Evolutionary conservation across 2,888 invertebrate species (phyloP).

Genomic region (Eugnorisma glareosa): DNA sequence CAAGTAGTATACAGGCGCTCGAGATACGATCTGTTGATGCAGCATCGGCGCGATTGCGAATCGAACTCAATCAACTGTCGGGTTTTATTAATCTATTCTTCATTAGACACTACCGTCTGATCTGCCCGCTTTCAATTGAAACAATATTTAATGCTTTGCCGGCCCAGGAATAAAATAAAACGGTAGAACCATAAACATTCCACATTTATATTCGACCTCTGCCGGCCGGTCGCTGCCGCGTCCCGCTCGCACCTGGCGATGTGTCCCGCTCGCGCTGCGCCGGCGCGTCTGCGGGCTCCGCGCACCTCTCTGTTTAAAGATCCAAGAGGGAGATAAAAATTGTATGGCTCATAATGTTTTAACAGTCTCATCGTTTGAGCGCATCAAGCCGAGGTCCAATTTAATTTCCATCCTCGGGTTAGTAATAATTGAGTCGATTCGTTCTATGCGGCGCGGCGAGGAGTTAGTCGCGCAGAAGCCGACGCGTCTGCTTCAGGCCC

Average conservation of each 20-base stretch:
- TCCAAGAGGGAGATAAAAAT: constrained; percentile 87
- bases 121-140: constrained; percentile 90
- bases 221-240: constrained; percentile 79
- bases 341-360: constrained; percentile 89
- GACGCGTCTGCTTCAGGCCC: constrained; percentile 71
- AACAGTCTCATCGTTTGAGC: constrained; percentile 82
- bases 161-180: constrained; percentile 89
- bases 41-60: constrained; percentile 80
- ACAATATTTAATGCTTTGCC: constrained; percentile 90
- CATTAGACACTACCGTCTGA: constrained; percentile 87
- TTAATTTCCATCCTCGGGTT: constrained; percentile 86
- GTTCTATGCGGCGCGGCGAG: constrained; percentile 81
- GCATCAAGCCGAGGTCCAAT: constrained; percentile 75
- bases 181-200: constrained; percentile 91
- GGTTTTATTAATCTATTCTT: constrained; percentile 85
- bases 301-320: constrained; percentile 82
- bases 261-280: constrained; percentile 84
- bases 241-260: constrained; percentile 74
- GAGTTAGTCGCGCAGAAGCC: constrained; percentile 76
- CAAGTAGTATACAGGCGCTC: constrained; percentile 75
- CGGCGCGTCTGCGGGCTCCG: constrained; percentile 86
- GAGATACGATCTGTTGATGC: constrained; percentile 69
- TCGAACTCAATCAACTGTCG: constrained; percentile 84
- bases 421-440: constrained; percentile 88
- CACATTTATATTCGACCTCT: constrained; percentile 90